These are phyloP conservation scores for Knipowitschia caucasica DNA, from an alignment of 2,797 vertebrate species.

Conservation along the genomic window DNA sequence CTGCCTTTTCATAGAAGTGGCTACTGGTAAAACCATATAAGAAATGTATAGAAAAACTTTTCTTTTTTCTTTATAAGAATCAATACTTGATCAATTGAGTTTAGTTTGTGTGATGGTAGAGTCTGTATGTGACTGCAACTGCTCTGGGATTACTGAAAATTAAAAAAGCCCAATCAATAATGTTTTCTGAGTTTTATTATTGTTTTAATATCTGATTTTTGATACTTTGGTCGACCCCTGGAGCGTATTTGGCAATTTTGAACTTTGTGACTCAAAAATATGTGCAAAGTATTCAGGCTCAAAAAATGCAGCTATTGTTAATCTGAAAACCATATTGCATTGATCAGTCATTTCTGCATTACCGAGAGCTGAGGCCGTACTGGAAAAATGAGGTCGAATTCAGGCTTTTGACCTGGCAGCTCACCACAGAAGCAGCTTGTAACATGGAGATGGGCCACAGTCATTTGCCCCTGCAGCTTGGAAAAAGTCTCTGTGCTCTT, in stretches of 20 bases:
- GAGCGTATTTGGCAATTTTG: not conserved
- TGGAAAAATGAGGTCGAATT: slow-evolving; percentile 37
- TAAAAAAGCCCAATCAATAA: too few relatives aligned
- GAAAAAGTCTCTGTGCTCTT: slow-evolving; percentile 34
- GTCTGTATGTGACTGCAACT: too few relatives aligned
- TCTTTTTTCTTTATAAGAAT: too few relatives aligned
- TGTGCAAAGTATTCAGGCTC: not conserved
- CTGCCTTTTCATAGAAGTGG: too few relatives aligned
- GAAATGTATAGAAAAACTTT: too few relatives aligned
- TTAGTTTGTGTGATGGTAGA: too few relatives aligned
- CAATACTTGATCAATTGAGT: too few relatives aligned
- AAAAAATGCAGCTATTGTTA: not conserved
- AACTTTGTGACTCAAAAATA: not conserved
- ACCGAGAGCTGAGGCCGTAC: slow-evolving; percentile 18
- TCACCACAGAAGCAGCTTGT: slow-evolving; percentile 32
- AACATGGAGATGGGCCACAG: slow-evolving; percentile 33
- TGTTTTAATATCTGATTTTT: not conserved
- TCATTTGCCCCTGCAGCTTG: slow-evolving; percentile 56
- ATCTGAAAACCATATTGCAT: slow-evolving; percentile 8
- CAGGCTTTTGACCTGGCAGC: slow-evolving; percentile 37
- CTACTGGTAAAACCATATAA: too few relatives aligned
- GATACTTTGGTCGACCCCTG: not conserved
- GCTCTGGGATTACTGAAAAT: too few relatives aligned
- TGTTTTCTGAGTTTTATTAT: too few relatives aligned
- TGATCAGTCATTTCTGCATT: slow-evolving; percentile 31